A percentile compares a stretch with the other conserved stretches of the same genome.
Evolutionary conservation across 2,888 invertebrate species (phyloP).

Genomic region (Neoascia interrupta): DNA sequence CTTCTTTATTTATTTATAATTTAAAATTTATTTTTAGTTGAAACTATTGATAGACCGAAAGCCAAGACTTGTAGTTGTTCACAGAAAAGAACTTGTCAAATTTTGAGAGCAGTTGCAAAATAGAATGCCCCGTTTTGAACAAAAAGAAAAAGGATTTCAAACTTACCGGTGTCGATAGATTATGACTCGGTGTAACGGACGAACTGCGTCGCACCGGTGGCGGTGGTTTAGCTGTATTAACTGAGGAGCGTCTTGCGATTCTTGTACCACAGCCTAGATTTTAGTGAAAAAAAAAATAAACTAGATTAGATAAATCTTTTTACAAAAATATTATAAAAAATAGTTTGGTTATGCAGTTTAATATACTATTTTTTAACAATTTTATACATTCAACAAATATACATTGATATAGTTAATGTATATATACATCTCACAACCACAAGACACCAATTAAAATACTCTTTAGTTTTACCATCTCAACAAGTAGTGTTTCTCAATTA

Average conservation of each 20-base stretch:
- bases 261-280: constrained; percentile 75
- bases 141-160: too few relatives aligned
- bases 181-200: constrained; percentile 80
- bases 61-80: too few relatives aligned
- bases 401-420: constrained; percentile 40
- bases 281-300: constrained; percentile 32
- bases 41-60: too few relatives aligned
- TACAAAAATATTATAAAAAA: not conserved
- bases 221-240: constrained; percentile 84
- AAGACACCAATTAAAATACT: constrained; percentile 58
- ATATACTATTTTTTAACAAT: not conserved
- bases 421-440: constrained; percentile 37
- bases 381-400: constrained; percentile 53
- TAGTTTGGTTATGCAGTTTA: not conserved
- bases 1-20: too few relatives aligned
- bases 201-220: constrained; percentile 92
- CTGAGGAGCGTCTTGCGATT: constrained; percentile 79
- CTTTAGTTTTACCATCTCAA: constrained; percentile 55
- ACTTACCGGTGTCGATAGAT: constrained; percentile 77
- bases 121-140: too few relatives aligned
- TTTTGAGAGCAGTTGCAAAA: too few relatives aligned
- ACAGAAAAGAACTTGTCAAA: too few relatives aligned
- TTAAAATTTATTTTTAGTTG: too few relatives aligned
- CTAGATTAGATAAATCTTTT: constrained; percentile 29
- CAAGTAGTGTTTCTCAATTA: constrained; percentile 4